A percentile compares a stretch with the other conserved stretches of the same genome.
Conservation (phyloP, 2,797 vertebrate species). For the Sebastes steindachneri region DNA sequence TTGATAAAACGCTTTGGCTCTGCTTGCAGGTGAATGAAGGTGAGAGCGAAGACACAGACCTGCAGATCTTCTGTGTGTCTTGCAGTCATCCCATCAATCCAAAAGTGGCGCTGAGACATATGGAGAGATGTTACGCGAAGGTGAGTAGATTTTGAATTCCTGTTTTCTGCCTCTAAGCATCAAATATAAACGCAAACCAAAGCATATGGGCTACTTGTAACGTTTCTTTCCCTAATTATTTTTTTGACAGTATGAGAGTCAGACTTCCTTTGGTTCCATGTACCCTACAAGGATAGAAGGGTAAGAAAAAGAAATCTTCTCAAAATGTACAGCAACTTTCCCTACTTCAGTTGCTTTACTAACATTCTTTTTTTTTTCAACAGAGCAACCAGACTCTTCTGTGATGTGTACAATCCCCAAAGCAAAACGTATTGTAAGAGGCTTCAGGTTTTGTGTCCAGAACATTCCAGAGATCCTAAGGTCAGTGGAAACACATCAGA, state of each 20-base stretch:
- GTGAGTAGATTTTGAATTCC: constrained; percentile 60
- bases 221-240: not conserved
- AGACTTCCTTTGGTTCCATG: constrained; percentile 95
- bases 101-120: constrained; percentile 92
- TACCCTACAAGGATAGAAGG: constrained; percentile 95
- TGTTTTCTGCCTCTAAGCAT: not conserved
- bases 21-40: constrained; percentile 89
- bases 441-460: constrained; percentile 94
- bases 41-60: constrained; percentile 92
- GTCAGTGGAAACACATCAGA: constrained; percentile 61
- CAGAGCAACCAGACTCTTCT: constrained; percentile 94
- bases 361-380: not conserved
- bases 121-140: constrained; percentile 97
- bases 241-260: constrained; percentile 90
- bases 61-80: constrained; percentile 96
- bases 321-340: not conserved
- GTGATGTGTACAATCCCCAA: constrained; percentile 95
- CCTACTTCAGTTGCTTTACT: not conserved
- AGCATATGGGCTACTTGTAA: not conserved
- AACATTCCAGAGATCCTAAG: constrained; percentile 95
- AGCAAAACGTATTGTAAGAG: constrained; percentile 97
- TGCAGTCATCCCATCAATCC: constrained; percentile 95
- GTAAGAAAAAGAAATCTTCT: constrained; percentile 74
- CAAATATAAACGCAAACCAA: not conserved
- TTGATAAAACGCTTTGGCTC: not conserved